phyloP scores from a whole-genome alignment of 1,140 invertebrate genomes.

The Pinna nobilis region DNA sequence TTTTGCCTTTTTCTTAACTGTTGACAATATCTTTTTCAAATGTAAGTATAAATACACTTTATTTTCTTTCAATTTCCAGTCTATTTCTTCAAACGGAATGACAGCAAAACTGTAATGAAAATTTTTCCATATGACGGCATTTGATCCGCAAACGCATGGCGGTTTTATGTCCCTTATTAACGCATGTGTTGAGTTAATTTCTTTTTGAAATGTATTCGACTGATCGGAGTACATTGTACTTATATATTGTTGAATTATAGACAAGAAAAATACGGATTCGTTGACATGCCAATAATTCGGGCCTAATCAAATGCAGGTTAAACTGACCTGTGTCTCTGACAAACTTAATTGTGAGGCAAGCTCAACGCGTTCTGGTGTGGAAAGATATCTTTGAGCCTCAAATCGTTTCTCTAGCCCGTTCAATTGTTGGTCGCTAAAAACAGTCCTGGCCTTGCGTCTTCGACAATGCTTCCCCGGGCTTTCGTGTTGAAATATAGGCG shows the following conservation, averaged over 20 bases:
- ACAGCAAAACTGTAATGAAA: too few species aligned
- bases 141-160: not conserved
- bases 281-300: too few species aligned
- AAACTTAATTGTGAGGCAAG: slow-evolving; percentile 72
- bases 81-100: too few species aligned
- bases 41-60: too few species aligned
- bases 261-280: too few species aligned
- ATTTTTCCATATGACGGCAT: slow-evolving; percentile 1
- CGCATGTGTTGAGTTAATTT: not conserved
- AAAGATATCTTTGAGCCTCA: slow-evolving; percentile 96
- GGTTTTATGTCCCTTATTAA: not conserved
- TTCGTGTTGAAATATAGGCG: slow-evolving; percentile 82
- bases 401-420: slow-evolving; percentile 90
- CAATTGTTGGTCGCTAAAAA: slow-evolving; percentile 93
- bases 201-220: not conserved
- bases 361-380: slow-evolving; percentile 84
- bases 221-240: not conserved
- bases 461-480: slow-evolving; percentile 89
- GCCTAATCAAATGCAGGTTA: too few species aligned
- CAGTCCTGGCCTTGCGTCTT: slow-evolving; percentile 94
- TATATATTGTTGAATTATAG: not conserved
- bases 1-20: too few species aligned
- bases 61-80: too few species aligned
- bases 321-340: slow-evolving; percentile 73
- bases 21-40: too few species aligned